Conservation (phyloP, 2,888 invertebrate species). For the Lampropteryx suffumata region DNA sequence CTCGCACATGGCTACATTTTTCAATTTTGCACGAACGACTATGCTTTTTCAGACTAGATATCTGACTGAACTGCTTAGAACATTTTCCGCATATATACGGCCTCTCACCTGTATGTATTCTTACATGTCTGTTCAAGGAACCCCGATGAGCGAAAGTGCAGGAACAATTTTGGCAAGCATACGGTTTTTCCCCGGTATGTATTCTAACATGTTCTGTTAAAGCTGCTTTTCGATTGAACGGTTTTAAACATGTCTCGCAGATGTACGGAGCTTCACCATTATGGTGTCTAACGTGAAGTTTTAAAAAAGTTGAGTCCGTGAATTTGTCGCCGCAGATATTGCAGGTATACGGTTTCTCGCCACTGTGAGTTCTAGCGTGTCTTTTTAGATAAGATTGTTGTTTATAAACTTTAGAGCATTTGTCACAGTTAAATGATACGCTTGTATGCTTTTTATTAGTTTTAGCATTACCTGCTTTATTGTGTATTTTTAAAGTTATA, state of each 20-base stretch:
- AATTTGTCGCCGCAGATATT: constrained; percentile 1
- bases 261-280: constrained; percentile 1
- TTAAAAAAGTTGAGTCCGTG: background rate
- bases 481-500: background rate
- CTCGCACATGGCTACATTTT: no score
- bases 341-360: constrained; percentile 11
- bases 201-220: constrained; percentile 13
- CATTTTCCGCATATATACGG: constrained; percentile 12
- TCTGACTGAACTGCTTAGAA: constrained; percentile 5
- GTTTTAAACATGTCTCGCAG: constrained; percentile 9
- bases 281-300: constrained; percentile 5
- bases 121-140: constrained; percentile 4
- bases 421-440: constrained; percentile 1
- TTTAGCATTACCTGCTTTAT: no score
- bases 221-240: background rate
- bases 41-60: constrained; percentile 13
- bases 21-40: background rate
- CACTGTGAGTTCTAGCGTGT: constrained; percentile 8
- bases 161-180: background rate
- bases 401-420: constrained; percentile 12
- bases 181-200: constrained; percentile 11
- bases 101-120: constrained; percentile 12
- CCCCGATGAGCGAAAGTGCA: constrained; percentile 5
- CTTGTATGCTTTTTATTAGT: no score
- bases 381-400: constrained; percentile 11